A percentile compares a stretch with the other conserved stretches of the same genome.
Conservation (phyloP, 2,113 vertebrate species). For the Sinocyclocheilus anshuiensis region DNA sequence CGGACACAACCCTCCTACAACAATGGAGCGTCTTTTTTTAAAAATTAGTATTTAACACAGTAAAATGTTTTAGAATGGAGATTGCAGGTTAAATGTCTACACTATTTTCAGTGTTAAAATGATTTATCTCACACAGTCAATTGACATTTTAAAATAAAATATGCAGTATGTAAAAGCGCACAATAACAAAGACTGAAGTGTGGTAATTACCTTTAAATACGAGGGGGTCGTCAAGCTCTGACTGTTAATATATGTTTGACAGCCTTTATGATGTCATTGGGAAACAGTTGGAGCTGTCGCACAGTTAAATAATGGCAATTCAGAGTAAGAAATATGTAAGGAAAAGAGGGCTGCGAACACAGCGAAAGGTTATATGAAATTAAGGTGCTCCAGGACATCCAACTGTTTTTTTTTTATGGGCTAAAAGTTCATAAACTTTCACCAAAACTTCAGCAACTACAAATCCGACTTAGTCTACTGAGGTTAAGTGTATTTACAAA, state of each 20-base stretch:
- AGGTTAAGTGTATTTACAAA: not conserved
- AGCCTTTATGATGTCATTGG: constrained; percentile 23
- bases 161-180: not conserved
- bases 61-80: not conserved
- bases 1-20: not conserved
- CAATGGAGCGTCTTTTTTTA: not conserved
- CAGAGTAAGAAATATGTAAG: not conserved
- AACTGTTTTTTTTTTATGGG: too few species aligned
- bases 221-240: constrained; percentile 36
- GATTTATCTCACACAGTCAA: not conserved
- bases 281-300: constrained; percentile 36
- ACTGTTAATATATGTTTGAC: constrained; percentile 38
- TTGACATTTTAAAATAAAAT: constrained; percentile 23
- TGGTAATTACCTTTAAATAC: constrained; percentile 32
- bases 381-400: not conserved
- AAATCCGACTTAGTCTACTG: not conserved
- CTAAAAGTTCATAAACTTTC: not conserved
- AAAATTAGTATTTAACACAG: not conserved
- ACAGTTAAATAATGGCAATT: constrained; percentile 18
- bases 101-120: not conserved
- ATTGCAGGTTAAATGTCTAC: not conserved
- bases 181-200: constrained; percentile 13
- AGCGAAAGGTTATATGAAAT: not conserved
- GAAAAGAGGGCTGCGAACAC: not conserved
- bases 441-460: not conserved